Conservation (phyloP, 2,797 vertebrate species). For the Argentina silus region DNA sequence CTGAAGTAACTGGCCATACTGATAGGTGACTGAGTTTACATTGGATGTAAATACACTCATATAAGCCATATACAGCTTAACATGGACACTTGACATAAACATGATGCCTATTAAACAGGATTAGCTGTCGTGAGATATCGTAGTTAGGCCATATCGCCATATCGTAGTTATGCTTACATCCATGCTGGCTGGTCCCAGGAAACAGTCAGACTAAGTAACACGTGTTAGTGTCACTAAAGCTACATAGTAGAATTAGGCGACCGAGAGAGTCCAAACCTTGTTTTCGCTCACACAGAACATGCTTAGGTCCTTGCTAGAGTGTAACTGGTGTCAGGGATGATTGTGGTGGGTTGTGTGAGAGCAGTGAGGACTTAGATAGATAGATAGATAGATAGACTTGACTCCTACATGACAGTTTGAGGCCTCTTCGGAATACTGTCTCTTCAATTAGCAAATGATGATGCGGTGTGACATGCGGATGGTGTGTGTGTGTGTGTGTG, state of each 20-base stretch:
- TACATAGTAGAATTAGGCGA: background rate
- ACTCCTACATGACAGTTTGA: slow-evolving; percentile 60
- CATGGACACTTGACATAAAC: background rate
- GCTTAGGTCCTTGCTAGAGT: background rate
- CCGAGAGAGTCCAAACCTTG: background rate
- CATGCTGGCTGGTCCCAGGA: background rate
- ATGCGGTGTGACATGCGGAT: slow-evolving; percentile 52
- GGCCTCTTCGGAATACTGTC: slow-evolving; percentile 34
- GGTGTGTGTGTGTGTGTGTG: background rate
- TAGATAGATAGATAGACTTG: no score
- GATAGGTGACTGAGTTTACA: background rate
- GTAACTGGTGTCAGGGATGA: slow-evolving; percentile 41
- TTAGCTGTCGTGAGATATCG: background rate
- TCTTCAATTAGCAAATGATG: slow-evolving; percentile 48
- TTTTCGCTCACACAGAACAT: background rate
- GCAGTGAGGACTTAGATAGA: slow-evolving; percentile 31
- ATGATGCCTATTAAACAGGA: background rate
- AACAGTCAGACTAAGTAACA: background rate
- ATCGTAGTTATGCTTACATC: background rate
- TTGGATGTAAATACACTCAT: background rate
- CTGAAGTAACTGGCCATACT: background rate
- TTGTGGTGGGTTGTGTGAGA: slow-evolving; percentile 26
- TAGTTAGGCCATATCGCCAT: background rate
- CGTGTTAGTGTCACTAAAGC: background rate
- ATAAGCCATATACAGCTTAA: no score